Evolutionary conservation across 2,797 vertebrate species (phyloP), one percentile per base, ranked within the genome.

Genomic region (Nannoperca obscura): DNA sequence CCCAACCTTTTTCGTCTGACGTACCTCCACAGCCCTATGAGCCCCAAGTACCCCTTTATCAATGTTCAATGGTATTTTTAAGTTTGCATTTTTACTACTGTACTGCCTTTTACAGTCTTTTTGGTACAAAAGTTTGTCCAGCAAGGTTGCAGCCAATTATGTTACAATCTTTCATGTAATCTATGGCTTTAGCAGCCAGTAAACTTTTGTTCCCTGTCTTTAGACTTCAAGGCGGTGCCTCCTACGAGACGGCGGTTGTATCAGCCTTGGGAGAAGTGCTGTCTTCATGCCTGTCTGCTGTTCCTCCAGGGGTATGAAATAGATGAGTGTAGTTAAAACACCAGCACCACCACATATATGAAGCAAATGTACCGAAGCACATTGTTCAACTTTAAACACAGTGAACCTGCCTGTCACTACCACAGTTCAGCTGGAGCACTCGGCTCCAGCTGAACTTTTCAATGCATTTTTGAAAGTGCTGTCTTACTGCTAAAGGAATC

Each of bases 101-200:
- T 32, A 32, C 32, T 32, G 32, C 32, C 32, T 4, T 32, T 32
- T 34, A 5, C 7, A 38, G 13, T 12, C 0, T 54, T 61, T 55
- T 55, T 19, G 17, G 15, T 19, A 46, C 44, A 17, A 46, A 46
- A 36, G 9, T 44, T 38, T 10, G 2, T 38, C 36, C 36, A 11
- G 36, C 36, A 24, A n/a, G 30, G 42, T 74, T 76, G 65, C 81
- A 77, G 78, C 65, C 82, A 83, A 68, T 78, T 71, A 78, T 58
- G 54, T 54, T 74, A 38, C 55, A 74, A 68, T 82, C 76, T 80
- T 44, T 78, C 73, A 65, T 82, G 65, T 80, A 81, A 78, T 83
- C 80, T 83, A 58, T 76, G 69, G 22, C 67, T 80, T 83, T 73
- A 80, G 49, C 32, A 32, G 27, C 36, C 57, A 30, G 10, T 20